Base-by-base conservation (phyloP, 1,140 invertebrate species). In the Rhagoletis zephyria region DNA sequence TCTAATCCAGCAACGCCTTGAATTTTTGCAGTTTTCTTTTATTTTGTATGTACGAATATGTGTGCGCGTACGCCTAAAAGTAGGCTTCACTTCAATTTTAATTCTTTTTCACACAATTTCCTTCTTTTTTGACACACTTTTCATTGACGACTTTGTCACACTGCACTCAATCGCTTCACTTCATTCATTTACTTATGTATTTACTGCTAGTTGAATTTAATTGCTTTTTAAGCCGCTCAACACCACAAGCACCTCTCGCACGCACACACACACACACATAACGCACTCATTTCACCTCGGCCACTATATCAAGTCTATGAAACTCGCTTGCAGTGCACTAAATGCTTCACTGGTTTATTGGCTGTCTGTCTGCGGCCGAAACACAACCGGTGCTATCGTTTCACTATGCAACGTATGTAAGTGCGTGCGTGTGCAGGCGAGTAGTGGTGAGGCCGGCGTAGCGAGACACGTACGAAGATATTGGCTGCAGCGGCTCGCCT, bases 161-260 rank as follows among this genome's bases (percentile, higher is more conserved):
- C 74, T 81, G 74, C 16, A 42, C 74, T 56, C 45, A 81, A 59
- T 81, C 74, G 48, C 74, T 81, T 59, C 51, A 81, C 42, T 30
- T 56, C n/a, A 81, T 81, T 30, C 74, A 81, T 81, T n/a, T 42
- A 81, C 74, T 81, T 81, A 90, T 30, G 30, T 30, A 30, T 91
- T 89, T 91, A 91, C 89, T 90, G 90, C 90, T 89, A 90, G 88
- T 91, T 81, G 16, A 56, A 56, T 81, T 81, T 56, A 81, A 81
- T 81, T 81, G 74, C 74, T 19, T 81, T 48, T 81, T 81, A 81
- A 81, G 74, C 61, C 16, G 61, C 12, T 4, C 61, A 63, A 63
- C 12, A 63, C 61, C n/a, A 14, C 61, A 63, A 63, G 9, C 74
- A 67, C 16, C 48, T 19, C n/a, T 51, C 48, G 4, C 45, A 85